Conservation (phyloP, 2,113 vertebrate genomes). For the Recurvirostra avosetta region DNA sequence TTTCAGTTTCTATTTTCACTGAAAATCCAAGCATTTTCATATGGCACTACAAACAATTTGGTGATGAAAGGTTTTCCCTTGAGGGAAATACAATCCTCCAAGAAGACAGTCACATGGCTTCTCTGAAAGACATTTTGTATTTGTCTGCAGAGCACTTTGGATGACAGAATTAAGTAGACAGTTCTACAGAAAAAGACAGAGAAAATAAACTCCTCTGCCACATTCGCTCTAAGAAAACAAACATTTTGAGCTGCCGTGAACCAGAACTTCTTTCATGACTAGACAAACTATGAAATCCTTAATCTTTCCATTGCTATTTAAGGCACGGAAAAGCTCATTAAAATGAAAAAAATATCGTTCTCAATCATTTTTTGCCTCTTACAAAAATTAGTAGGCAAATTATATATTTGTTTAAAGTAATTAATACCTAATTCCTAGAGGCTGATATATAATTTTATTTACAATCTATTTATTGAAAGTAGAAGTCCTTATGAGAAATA, state of each 20-base stretch:
- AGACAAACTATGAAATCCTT: neutral
- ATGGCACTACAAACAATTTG: neutral
- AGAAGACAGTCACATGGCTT: neutral
- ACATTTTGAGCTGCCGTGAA: neutral
- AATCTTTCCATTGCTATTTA: neutral
- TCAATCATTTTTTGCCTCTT: neutral
- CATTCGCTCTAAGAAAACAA: neutral
- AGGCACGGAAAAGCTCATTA: neutral
- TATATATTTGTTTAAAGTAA: neutral
- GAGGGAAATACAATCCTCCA: neutral
- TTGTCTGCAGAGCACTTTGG: neutral
- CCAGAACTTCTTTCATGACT: neutral
- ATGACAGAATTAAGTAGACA: neutral
- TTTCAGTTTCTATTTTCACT: neutral
- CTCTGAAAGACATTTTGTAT: slow-evolving; percentile 10
- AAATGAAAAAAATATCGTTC: neutral
- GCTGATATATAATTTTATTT: neutral
- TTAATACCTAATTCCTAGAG: neutral
- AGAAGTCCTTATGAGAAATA: neutral
- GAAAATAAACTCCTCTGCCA: neutral
- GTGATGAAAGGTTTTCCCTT: slow-evolving; percentile 6
- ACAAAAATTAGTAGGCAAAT: neutral
- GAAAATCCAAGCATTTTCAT: slow-evolving; percentile 29
- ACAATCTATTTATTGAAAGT: neutral
- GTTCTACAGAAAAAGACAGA: neutral